Conservation (phyloP, 2,797 vertebrate genomes). For the Lagodon rhomboides region DNA sequence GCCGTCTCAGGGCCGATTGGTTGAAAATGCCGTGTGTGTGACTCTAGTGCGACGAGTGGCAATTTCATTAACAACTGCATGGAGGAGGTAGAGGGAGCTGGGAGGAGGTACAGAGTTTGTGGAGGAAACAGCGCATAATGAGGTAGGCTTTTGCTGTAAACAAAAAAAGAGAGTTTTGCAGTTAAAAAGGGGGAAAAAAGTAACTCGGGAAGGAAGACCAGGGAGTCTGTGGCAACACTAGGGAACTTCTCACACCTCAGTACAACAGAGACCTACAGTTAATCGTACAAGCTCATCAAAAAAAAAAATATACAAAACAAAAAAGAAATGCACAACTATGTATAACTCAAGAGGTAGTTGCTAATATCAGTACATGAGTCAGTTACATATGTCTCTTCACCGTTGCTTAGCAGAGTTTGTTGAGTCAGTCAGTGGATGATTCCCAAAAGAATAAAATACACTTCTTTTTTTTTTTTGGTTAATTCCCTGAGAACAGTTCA, state of each 20-base stretch:
- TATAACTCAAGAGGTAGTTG: conserved; percentile 97
- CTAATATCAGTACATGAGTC: conserved; percentile 91
- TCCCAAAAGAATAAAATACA: conserved; percentile 90
- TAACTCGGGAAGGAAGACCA: conserved; percentile 74
- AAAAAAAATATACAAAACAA: conserved; percentile 55
- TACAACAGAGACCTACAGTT: conserved; percentile 76
- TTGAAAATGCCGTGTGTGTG: conserved; percentile 42
- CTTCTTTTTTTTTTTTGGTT: conserved; percentile 88
- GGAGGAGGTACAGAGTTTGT: conserved; percentile 74
- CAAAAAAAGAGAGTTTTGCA: conserved; percentile 83
- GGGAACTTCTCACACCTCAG: conserved; percentile 72
- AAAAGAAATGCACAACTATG: conserved; percentile 83
- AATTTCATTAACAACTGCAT: conserved; percentile 55
- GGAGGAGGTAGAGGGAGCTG: conserved; percentile 64
- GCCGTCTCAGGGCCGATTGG: conserved; percentile 57
- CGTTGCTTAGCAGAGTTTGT: conserved; percentile 90
- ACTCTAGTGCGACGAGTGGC: conserved; percentile 70
- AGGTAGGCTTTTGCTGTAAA: conserved; percentile 99
- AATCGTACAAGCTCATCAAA: conserved; percentile 83
- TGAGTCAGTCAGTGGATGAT: conserved; percentile 89
- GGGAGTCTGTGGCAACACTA: conserved; percentile 80
- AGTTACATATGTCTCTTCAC: conserved; percentile 88
- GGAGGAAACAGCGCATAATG: conserved; percentile 87
- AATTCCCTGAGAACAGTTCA: conserved; percentile 99
- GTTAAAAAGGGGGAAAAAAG: conserved; percentile 58